These are phyloP conservation scores for Mactromeris polynyma DNA, from an alignment of 2,888 invertebrate genomes.

Conservation along the genomic window DNA sequence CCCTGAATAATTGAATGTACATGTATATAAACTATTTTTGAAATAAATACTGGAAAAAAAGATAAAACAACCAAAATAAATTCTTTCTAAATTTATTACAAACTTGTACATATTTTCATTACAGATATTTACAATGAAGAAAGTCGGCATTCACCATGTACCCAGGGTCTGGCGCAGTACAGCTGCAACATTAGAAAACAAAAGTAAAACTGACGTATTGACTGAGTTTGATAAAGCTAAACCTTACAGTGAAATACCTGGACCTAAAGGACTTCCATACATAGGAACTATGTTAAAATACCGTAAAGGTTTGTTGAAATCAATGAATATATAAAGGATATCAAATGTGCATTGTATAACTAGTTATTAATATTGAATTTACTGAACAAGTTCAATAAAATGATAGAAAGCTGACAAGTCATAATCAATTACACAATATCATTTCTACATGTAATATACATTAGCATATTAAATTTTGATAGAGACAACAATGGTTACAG, in stretches of 20 bases:
- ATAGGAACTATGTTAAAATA: conserved; percentile 83
- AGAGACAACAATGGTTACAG: too few species aligned
- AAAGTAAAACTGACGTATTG: not conserved
- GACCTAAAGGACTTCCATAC: conserved; percentile 83
- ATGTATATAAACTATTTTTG: not conserved
- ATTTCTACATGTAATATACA: too few species aligned
- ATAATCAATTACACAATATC: too few species aligned
- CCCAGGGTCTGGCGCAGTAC: not conserved
- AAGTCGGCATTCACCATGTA: not conserved
- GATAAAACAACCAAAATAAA: not conserved
- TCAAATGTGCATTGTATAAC: too few species aligned
- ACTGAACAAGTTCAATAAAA: too few species aligned
- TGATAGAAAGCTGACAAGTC: too few species aligned
- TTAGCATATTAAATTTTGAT: too few species aligned
- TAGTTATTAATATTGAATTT: too few species aligned
- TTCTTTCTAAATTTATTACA: too few species aligned
- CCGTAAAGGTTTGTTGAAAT: conserved; percentile 72
- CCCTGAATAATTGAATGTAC: not conserved
- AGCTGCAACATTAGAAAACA: not conserved
- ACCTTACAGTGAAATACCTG: conserved; percentile 85
- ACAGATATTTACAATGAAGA: conserved; percentile 5
- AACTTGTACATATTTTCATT: not conserved
- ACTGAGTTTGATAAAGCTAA: conserved; percentile 73
- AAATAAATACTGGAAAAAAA: not conserved
- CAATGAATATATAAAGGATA: too few species aligned